Percentiles rank a stretch among this genome's conserved stretches.
Conservation (phyloP, 2,797 vertebrate species). For the Serranus cabrilla region DNA sequence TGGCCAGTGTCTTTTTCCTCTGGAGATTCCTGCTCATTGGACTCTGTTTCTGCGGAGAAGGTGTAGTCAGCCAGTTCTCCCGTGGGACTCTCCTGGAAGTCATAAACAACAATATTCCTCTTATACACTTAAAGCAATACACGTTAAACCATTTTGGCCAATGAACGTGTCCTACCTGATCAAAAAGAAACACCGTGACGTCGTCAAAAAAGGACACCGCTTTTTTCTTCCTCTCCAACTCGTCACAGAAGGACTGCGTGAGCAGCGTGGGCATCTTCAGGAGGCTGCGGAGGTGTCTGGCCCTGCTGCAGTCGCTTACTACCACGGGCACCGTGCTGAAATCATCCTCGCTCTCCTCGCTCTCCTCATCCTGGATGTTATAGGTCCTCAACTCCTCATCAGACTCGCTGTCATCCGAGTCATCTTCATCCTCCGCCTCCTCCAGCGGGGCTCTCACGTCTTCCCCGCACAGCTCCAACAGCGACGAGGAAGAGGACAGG, state of each 20-base stretch:
- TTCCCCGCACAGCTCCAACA: slow-evolving; percentile 78
- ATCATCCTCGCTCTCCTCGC: slow-evolving; percentile 92
- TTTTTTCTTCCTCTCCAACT: slow-evolving; percentile 95
- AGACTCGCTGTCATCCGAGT: slow-evolving; percentile 95
- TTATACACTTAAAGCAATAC: not conserved
- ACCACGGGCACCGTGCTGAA: slow-evolving; percentile 89
- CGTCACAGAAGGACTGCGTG: slow-evolving; percentile 89
- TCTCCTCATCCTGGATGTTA: slow-evolving; percentile 94
- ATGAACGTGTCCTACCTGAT: slow-evolving; percentile 88
- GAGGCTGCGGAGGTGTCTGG: slow-evolving; percentile 92
- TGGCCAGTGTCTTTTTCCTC: slow-evolving; percentile 52
- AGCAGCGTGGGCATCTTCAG: slow-evolving; percentile 93
- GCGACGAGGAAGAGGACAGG: slow-evolving; percentile 79
- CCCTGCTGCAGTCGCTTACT: slow-evolving; percentile 92
- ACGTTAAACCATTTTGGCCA: not conserved
- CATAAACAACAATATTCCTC: slow-evolving; percentile 12
- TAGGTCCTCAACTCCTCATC: slow-evolving; percentile 96
- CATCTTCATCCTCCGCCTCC: slow-evolving; percentile 90
- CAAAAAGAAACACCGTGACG: slow-evolving; percentile 98
- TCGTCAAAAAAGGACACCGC: slow-evolving; percentile 97
- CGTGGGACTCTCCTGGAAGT: slow-evolving; percentile 93
- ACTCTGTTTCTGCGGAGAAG: slow-evolving; percentile 82
- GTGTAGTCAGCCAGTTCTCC: slow-evolving; percentile 91
- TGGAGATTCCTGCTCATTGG: slow-evolving; percentile 61
- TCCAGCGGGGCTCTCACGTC: slow-evolving; percentile 84